Percentiles rank a stretch among this genome's conserved stretches.
Conservation (phyloP, 1,140 invertebrate genomes). For the Eupeodes corollae region DNA sequence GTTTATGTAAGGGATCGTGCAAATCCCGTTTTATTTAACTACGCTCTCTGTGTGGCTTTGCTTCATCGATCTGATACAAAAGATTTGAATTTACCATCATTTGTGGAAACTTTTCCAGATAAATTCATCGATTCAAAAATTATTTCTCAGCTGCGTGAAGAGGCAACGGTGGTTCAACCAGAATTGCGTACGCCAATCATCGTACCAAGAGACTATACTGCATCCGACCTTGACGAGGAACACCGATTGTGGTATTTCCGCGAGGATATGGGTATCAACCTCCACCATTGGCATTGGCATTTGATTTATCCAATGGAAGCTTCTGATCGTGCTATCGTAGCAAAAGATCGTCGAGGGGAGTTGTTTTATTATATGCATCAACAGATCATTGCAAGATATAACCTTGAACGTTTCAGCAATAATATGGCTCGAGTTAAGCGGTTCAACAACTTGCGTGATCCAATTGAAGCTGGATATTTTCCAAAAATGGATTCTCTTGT, state of each 20-base stretch:
- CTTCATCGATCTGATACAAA: slow-evolving; percentile 65
- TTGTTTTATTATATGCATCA: slow-evolving; percentile 72
- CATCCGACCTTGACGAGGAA: slow-evolving; percentile 58
- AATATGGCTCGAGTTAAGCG: slow-evolving; percentile 45
- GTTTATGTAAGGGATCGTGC: slow-evolving; percentile 61
- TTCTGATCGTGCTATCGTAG: slow-evolving; percentile 44
- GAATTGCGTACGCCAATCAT: slow-evolving; percentile 53
- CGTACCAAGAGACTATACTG: slow-evolving; percentile 61
- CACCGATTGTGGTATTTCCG: slow-evolving; percentile 59
- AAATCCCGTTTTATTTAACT: slow-evolving; percentile 69
- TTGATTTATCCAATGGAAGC: slow-evolving; percentile 63
- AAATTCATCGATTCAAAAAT: slow-evolving; percentile 64
- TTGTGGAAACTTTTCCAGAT: slow-evolving; percentile 64
- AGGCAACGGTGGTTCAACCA: slow-evolving; percentile 49
- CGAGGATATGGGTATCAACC: slow-evolving; percentile 60
- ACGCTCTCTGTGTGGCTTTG: slow-evolving; percentile 61
- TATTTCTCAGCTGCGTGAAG: slow-evolving; percentile 53
- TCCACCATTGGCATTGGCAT: slow-evolving; percentile 80
- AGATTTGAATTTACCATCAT: slow-evolving; percentile 54
- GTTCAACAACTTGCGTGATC: slow-evolving; percentile 47
- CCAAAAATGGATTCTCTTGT: slow-evolving; percentile 58
- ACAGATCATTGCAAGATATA: slow-evolving; percentile 55
- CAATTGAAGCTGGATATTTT: slow-evolving; percentile 58
- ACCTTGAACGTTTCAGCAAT: slow-evolving; percentile 56
- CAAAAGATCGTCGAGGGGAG: slow-evolving; percentile 60